phyloP scores from a whole-genome alignment of 2,113 vertebrate species.

The Gorsachius goisagi region DNA sequence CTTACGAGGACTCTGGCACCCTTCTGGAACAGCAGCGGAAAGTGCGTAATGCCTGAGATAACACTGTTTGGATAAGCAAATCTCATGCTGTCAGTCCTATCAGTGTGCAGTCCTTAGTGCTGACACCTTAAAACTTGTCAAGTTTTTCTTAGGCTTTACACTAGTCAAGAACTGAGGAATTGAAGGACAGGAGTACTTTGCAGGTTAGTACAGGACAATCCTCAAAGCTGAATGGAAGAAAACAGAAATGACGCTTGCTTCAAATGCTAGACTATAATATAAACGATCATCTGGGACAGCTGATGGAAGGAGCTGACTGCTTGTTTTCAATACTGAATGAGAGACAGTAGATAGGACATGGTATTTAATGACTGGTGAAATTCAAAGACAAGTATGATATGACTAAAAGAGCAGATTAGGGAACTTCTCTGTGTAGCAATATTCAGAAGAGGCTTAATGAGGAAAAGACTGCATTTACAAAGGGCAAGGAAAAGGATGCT shows the following conservation, averaged over 20 bases:
- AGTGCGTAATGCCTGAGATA: not conserved
- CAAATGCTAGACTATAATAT: not conserved
- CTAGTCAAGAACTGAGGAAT: not conserved
- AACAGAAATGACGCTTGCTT: not conserved
- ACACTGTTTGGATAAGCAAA: not conserved
- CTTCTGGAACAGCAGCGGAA: not conserved
- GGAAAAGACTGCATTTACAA: not conserved
- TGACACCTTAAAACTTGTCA: not conserved
- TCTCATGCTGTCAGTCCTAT: not conserved
- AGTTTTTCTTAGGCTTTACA: not conserved
- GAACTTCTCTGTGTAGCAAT: not conserved
- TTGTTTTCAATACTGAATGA: not conserved
- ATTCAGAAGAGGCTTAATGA: not conserved
- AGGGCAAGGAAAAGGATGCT: not conserved
- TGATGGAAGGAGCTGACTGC: not conserved
- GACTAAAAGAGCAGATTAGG: not conserved
- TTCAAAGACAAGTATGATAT: not conserved
- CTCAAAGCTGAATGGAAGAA: not conserved
- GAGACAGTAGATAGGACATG: not conserved
- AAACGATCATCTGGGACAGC: rapidly evolving
- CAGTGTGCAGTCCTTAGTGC: not conserved
- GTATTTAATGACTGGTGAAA: not conserved
- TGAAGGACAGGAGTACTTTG: not conserved
- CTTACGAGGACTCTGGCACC: not conserved
- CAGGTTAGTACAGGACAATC: not conserved